A percentile compares a stretch with the other conserved stretches of the same genome.
phyloP scores from a whole-genome alignment of 2,797 vertebrate species.

The Zenarchopterus dispar region DNA sequence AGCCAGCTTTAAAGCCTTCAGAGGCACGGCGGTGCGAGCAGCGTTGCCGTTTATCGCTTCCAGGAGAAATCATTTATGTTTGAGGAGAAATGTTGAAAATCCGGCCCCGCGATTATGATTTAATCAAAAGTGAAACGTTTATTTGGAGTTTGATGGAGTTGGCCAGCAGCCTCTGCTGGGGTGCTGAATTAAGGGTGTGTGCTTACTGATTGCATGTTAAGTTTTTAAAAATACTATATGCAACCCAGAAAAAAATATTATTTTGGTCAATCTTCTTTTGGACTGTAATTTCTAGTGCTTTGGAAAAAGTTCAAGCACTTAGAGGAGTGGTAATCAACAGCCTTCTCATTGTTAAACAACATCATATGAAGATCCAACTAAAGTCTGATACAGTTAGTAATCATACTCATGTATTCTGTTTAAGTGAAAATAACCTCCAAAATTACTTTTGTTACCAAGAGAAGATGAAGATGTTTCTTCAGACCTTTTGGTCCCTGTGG shows the following conservation, averaged over 20 bases:
- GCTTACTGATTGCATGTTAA: conserved; percentile 8
- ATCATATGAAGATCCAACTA: too few relatives aligned
- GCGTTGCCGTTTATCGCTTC: conserved; percentile 43
- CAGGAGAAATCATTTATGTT: conserved; percentile 15
- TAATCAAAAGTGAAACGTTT: conserved; percentile 54
- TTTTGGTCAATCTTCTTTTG: conserved; percentile 27
- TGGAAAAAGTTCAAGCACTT: conserved; percentile 24
- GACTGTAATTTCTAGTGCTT: conserved; percentile 31
- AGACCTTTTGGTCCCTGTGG: too few relatives aligned
- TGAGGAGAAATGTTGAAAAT: conserved; percentile 29
- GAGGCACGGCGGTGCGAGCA: conserved; percentile 13
- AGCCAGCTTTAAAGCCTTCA: conserved; percentile 50
- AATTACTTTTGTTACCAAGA: too few relatives aligned
- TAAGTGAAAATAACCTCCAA: too few relatives aligned
- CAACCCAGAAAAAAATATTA: conserved; percentile 39
- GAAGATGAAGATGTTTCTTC: too few relatives aligned
- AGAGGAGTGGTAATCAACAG: conserved; percentile 25
- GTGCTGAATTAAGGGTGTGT: conserved; percentile 21
- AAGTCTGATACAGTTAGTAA: too few relatives aligned
- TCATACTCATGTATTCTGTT: too few relatives aligned
- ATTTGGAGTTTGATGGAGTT: conserved; percentile 40
- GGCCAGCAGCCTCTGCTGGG: conserved; percentile 7
- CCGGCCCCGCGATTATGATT: conserved; percentile 7
- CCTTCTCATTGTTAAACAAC: background rate
- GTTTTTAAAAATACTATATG: conserved; percentile 37